phyloP scores from a whole-genome alignment of 2,888 invertebrate genomes.

The Neoscelio sp. region DNA sequence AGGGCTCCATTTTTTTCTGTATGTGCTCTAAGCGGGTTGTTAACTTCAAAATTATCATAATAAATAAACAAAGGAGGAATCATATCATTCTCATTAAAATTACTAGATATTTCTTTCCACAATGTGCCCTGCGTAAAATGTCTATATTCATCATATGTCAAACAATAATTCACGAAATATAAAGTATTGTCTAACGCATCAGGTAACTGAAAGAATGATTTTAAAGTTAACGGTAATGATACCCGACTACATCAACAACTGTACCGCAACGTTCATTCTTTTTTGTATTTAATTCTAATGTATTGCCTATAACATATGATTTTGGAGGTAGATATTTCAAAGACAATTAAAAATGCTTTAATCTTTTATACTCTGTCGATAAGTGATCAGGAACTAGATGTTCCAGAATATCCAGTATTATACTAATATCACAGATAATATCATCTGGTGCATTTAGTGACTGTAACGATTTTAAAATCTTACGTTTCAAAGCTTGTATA shows the following conservation, averaged over 20 bases:
- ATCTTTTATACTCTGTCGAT: background rate
- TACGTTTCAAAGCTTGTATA: background rate
- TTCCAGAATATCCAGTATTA: background rate
- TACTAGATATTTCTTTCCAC: constrained; percentile 4
- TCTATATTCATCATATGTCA: background rate
- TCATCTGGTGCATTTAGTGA: background rate
- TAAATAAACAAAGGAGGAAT: constrained; percentile 19
- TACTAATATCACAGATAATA: background rate
- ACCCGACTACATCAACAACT: background rate
- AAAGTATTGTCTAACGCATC: constrained; percentile 22
- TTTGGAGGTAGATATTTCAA: background rate
- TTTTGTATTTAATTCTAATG: background rate
- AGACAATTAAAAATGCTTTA: constrained; percentile 5
- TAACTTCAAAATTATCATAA: constrained; percentile 24
- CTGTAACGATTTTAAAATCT: constrained; percentile 2
- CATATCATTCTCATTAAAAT: constrained; percentile 1
- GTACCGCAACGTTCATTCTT: background rate
- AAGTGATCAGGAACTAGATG: constrained; percentile 7
- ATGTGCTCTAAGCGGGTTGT: constrained; percentile 24
- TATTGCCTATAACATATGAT: constrained; percentile 2
- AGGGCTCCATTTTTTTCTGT: constrained; percentile 19
- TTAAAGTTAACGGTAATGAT: background rate
- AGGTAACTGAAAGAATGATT: constrained; percentile 6
- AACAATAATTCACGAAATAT: constrained; percentile 3
- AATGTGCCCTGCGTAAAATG: constrained; percentile 8